phyloP scores from a whole-genome alignment of 2,113 vertebrate genomes.

The Atherinomorus stipes region DNA sequence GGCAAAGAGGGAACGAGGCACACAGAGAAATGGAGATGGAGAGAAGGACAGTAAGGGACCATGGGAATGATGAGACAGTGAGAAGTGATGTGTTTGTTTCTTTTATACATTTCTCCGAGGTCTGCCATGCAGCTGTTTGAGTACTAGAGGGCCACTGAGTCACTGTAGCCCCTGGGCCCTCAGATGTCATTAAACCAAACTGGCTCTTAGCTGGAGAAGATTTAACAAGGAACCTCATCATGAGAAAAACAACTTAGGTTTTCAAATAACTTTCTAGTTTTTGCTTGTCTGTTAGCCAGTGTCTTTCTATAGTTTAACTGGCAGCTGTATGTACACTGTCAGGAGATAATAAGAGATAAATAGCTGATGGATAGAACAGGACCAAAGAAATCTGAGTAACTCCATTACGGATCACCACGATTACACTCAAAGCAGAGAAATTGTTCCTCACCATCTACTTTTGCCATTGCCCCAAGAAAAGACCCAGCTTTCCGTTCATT shows the following conservation, averaged over 20 bases:
- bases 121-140: conserved; percentile 61
- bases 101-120: conserved; percentile 70
- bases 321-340: not conserved
- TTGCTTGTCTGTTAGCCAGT: conserved; percentile 11
- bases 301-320: conserved; percentile 22
- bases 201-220: conserved; percentile 63
- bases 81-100: conserved; percentile 68
- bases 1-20: conserved; percentile 36
- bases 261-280: conserved; percentile 38
- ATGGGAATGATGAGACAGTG: conserved; percentile 60
- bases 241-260: conserved; percentile 52
- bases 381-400: conserved; percentile 20
- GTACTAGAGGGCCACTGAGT: conserved; percentile 74
- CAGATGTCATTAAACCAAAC: conserved; percentile 75
- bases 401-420: conserved; percentile 15
- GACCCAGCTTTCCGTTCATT: conserved; percentile 50
- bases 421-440: conserved; percentile 8
- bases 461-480: conserved; percentile 70
- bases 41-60: conserved; percentile 59
- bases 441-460: conserved; percentile 67
- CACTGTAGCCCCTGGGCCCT: conserved; percentile 65
- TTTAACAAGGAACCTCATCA: conserved; percentile 71
- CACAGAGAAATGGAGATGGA: conserved; percentile 41
- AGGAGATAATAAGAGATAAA: conserved; percentile 12
- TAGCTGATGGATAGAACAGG: conserved; percentile 13